Evolutionary conservation across 2,797 vertebrate species (phyloP), one percentile per base, ranked within the genome.

Genomic region (Iguana delicatissima): DNA sequence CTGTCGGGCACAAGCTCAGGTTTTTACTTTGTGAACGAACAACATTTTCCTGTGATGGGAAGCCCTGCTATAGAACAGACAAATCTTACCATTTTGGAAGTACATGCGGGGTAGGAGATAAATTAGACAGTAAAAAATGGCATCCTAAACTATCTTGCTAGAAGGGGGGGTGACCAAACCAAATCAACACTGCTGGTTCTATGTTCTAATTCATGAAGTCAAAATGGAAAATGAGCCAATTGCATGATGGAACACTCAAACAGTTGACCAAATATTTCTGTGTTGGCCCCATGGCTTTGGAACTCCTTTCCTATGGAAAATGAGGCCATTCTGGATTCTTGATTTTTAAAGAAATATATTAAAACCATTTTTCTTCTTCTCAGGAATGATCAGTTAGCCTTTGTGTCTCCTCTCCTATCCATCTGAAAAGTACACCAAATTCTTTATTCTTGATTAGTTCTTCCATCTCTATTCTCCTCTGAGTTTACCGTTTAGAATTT

Each of bases 1-100:
- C 86, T 69, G 52, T 64, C 13, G 1, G 85, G 14, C 57, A 84
- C 55, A 91, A 84, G 77, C 14, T 93, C 84, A 89, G 87, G 79
- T 81, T 22, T 52, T 57, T 35, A 32, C 18, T 69, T 72, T 72
- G 72, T n/a, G 46, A 52, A 22, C 73, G 9, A 2, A 29, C 46
- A 32, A 50, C 18, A 7, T 84, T 69, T 50, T 1, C 35, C 73
- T 69, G 67, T 22, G 2, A 9, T 22, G n/a, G 35, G 35, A 77
- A 42, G 9, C 14, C 6, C 14, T 42, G 3, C 2, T 6, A 32
- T 4, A 2, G 4, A 77, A 42, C 10, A 18, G 24, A 35, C 24
- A 59, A 55, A 76, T 42, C 22, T 10, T 42, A 26, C 35, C 24
- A 16, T 32, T 86, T 42, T 42, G 10, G n/a, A 14, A 8, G 14